Evolutionary conservation across 2,797 vertebrate genomes (phyloP).

Genomic region (Anguilla anguilla): DNA sequence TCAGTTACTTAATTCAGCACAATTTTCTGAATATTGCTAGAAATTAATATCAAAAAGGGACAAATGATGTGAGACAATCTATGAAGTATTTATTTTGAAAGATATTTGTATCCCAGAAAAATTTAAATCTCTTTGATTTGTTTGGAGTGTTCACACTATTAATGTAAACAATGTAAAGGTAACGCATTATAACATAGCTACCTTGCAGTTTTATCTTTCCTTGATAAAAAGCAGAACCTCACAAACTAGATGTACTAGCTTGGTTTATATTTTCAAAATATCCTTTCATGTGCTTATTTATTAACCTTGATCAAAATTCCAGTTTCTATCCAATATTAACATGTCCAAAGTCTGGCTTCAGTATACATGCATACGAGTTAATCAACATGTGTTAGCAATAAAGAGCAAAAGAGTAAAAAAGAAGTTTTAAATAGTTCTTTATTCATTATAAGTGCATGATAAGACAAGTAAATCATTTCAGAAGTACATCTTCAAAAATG

Average conservation of each 20-base stretch:
- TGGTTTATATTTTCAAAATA: background rate
- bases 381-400: slow-evolving; percentile 24
- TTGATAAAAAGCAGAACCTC: slow-evolving; percentile 5
- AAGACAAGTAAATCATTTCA: background rate
- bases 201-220: background rate
- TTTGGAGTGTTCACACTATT: background rate
- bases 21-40: slow-evolving; percentile 5
- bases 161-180: background rate
- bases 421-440: slow-evolving; percentile 6
- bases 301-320: background rate
- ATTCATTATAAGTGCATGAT: slow-evolving; percentile 1
- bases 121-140: background rate
- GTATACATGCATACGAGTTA: slow-evolving; percentile 8
- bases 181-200: background rate
- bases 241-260: background rate
- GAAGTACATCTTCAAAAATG: background rate
- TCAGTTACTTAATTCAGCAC: background rate
- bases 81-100: slow-evolving; percentile 23
- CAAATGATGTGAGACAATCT: slow-evolving; percentile 8
- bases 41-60: background rate
- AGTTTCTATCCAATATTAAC: background rate
- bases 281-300: background rate
- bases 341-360: slow-evolving; percentile 20
- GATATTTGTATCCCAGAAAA: slow-evolving; percentile 4
- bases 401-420: slow-evolving; percentile 17